Percentiles rank a stretch among this genome's conserved stretches.
These are phyloP conservation scores for Drosophila conformis DNA, from an alignment of 2,888 invertebrate genomes.

Conservation along the genomic window DNA sequence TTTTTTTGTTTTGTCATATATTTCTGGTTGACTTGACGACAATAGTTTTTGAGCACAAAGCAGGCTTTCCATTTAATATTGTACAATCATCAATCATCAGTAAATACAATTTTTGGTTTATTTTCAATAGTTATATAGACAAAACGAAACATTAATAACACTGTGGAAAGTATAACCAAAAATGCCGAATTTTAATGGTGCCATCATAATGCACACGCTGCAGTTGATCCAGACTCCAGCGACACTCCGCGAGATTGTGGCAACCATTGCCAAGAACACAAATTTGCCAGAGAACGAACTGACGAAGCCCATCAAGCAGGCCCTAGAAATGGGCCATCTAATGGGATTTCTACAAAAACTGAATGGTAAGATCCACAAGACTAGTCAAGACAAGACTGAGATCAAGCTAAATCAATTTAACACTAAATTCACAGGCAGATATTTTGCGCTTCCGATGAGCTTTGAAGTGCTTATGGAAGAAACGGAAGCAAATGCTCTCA, in stretches of 20 bases:
- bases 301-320: constrained; percentile 57
- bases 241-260: constrained; percentile 59
- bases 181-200: constrained; percentile 68
- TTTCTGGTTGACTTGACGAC: neutral
- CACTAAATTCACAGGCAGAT: constrained; percentile 37
- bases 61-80: neutral
- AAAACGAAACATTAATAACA: constrained; percentile 7
- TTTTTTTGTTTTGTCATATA: neutral
- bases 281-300: constrained; percentile 53
- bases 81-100: neutral
- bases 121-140: constrained; percentile 30
- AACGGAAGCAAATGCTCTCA: constrained; percentile 9
- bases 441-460: constrained; percentile 54
- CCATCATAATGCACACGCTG: constrained; percentile 65
- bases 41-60: constrained; percentile 1
- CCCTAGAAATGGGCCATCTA: constrained; percentile 57
- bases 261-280: constrained; percentile 56
- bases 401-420: neutral
- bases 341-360: constrained; percentile 59
- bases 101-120: neutral
- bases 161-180: neutral
- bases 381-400: neutral
- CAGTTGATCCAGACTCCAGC: constrained; percentile 61
- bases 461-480: constrained; percentile 49
- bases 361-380: constrained; percentile 43